Evolutionary conservation across 2,113 vertebrate genomes (phyloP).

Genomic region (Fregata magnificens): DNA sequence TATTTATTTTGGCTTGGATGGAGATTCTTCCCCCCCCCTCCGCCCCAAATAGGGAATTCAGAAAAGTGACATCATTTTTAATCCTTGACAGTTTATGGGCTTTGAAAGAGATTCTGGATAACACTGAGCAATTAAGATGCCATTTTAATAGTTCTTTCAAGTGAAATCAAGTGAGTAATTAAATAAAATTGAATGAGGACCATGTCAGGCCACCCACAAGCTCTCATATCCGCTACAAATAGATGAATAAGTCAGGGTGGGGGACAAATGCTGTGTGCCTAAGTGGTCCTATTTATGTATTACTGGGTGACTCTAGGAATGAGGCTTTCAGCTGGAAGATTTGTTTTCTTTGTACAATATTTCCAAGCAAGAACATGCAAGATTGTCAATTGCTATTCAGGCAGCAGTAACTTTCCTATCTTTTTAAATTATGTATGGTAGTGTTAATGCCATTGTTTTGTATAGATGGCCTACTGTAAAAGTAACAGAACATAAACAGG

Average conservation of each 20-base stretch:
- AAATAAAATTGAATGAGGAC: constrained; percentile 64
- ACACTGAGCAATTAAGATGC: constrained; percentile 69
- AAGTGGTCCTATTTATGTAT: constrained; percentile 45
- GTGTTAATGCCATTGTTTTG: background rate
- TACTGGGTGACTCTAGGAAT: constrained; percentile 32
- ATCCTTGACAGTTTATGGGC: constrained; percentile 62
- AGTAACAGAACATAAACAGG: background rate
- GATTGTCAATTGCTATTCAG: background rate
- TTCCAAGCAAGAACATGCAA: background rate
- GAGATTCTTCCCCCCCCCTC: background rate
- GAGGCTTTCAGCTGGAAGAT: constrained; percentile 46
- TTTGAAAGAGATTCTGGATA: constrained; percentile 67
- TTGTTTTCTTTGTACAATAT: constrained; percentile 26
- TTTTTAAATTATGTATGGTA: background rate
- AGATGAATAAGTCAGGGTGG: constrained; percentile 28
- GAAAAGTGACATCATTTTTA: constrained; percentile 60
- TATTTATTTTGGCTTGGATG: constrained; percentile 23
- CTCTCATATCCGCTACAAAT: constrained; percentile 19
- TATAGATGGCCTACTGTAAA: background rate
- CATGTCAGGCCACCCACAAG: constrained; percentile 61
- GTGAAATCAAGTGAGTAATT: constrained; percentile 70
- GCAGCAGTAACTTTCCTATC: constrained; percentile 13
- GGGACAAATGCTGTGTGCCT: background rate
- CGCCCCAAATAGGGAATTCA: constrained; percentile 18
- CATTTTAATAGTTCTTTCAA: constrained; percentile 75